Evolutionary conservation across 2,797 vertebrate species (phyloP).

Genomic region (Trachurus trachurus): DNA sequence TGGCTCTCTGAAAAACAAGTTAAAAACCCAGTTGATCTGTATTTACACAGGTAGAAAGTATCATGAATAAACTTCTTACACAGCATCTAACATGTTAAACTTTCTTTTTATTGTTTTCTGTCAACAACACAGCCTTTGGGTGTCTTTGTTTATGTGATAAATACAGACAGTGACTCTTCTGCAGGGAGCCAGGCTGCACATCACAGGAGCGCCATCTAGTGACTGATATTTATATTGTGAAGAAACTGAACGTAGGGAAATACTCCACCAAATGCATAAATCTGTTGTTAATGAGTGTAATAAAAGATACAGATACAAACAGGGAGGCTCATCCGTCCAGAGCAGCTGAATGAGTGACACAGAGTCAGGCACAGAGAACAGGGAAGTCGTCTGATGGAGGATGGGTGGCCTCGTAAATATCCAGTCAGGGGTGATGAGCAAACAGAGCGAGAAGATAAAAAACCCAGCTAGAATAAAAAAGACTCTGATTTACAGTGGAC

Average conservation of each 20-base stretch:
- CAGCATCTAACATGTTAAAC: neutral
- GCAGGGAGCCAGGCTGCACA: neutral
- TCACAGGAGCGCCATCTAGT: constrained; percentile 48
- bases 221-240: constrained; percentile 3
- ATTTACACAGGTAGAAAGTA: neutral
- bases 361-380: constrained; percentile 23
- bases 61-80: neutral
- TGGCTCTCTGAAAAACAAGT: neutral
- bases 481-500: constrained; percentile 65
- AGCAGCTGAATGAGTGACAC: constrained; percentile 7
- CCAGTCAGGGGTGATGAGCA: constrained; percentile 48
- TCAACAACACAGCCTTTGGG: constrained; percentile 31
- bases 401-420: constrained; percentile 61
- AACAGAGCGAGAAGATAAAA: constrained; percentile 60
- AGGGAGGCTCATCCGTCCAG: neutral
- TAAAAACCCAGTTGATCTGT: neutral
- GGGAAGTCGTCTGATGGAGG: constrained; percentile 59
- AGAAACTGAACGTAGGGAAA: neutral
- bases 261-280: constrained; percentile 7
- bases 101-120: constrained; percentile 44
- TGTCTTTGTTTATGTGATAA: constrained; percentile 51
- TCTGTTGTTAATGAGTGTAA: neutral
- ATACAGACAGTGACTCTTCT: constrained; percentile 17
- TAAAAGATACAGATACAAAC: neutral
- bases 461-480: constrained; percentile 16